Evolutionary conservation across 30 jellyfish, hydroid and myxozoan species (phyloP).

Genomic region (Aurelia aurita): DNA sequence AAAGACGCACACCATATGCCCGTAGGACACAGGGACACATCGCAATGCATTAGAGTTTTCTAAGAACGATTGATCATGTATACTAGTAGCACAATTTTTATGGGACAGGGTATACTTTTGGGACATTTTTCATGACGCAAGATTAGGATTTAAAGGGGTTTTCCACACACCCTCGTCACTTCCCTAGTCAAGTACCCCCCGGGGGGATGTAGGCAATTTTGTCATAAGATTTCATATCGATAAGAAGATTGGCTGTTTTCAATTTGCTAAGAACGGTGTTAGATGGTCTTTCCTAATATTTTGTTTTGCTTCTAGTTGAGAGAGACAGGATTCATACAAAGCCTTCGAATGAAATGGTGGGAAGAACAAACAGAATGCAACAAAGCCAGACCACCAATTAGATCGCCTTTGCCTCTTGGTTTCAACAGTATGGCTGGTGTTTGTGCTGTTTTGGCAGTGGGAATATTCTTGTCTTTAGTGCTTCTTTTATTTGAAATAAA

Average conservation of each 20-base stretch:
- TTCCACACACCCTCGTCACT: too few species aligned
- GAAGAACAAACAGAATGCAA: conserved; percentile 79
- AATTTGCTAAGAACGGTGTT: background rate
- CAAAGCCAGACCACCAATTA: conserved; percentile 1
- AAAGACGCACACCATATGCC: too few species aligned
- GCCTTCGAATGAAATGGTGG: conserved; percentile 93
- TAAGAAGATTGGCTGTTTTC: background rate
- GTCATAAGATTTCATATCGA: background rate
- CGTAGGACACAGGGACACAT: too few species aligned
- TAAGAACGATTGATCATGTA: too few species aligned
- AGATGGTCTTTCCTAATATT: too few species aligned
- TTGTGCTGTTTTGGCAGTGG: conserved; percentile 73
- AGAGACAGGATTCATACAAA: conserved; percentile 78
- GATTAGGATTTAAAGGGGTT: too few species aligned
- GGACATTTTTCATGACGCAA: too few species aligned
- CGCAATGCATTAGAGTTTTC: too few species aligned
- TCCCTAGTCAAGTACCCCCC: too few species aligned
- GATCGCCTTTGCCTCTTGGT: conserved; percentile 41
- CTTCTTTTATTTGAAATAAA: conserved; percentile 59
- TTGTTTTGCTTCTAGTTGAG: conserved; percentile 41
- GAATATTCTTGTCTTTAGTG: conserved; percentile 56
- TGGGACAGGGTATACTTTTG: too few species aligned
- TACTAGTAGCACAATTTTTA: too few species aligned
- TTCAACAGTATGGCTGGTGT: conserved; percentile 76
- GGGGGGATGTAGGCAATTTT: too few species aligned